Percentiles rank a stretch among this genome's conserved stretches.
phyloP scores from a whole-genome alignment of 2,797 vertebrate species.

The Tangara arthus region DNA sequence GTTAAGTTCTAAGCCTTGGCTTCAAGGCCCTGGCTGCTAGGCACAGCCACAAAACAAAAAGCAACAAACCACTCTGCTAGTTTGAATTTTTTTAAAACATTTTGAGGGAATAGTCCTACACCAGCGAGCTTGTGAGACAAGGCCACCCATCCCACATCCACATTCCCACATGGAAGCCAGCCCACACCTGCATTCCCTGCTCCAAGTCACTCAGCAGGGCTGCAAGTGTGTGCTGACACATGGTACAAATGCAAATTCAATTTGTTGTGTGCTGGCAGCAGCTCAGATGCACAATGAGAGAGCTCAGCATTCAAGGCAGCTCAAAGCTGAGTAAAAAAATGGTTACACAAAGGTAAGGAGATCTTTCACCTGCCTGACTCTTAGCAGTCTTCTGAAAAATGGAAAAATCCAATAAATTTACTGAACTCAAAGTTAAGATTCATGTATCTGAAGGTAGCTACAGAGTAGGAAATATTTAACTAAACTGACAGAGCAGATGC shows the following conservation, averaged over 20 bases:
- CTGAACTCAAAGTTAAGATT: neutral
- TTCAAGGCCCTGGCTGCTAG: neutral
- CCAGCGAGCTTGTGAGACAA: neutral
- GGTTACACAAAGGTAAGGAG: neutral
- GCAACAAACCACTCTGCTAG: neutral
- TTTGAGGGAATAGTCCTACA: neutral
- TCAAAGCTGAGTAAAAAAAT: neutral
- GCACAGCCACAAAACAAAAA: neutral
- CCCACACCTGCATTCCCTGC: neutral
- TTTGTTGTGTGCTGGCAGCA: neutral
- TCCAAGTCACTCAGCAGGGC: neutral
- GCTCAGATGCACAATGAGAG: neutral
- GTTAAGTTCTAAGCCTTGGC: neutral
- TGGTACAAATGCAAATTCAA: neutral
- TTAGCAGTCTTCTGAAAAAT: neutral
- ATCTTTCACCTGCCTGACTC: neutral
- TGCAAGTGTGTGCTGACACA: neutral
- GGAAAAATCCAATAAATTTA: neutral
- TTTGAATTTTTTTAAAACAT: neutral
- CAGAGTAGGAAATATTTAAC: neutral
- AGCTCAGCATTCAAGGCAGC: neutral
- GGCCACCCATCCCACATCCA: neutral
- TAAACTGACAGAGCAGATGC: neutral
- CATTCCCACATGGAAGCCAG: neutral
- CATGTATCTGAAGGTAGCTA: neutral